Conservation (phyloP, 2,113 vertebrate genomes). For the Monopterus albus region DNA sequence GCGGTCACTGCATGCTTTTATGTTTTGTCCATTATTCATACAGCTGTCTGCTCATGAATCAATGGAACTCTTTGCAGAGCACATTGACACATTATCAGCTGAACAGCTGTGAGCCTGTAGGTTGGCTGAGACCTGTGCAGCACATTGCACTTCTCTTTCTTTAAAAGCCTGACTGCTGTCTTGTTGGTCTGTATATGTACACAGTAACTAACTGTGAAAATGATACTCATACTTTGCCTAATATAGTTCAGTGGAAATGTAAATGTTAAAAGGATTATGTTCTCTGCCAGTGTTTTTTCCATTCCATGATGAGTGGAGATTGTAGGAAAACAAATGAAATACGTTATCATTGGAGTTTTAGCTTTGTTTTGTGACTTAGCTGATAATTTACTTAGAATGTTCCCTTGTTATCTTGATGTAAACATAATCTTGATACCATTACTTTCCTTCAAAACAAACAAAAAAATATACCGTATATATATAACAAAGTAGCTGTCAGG, state of each 20-base stretch:
- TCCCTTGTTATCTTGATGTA: too few species aligned
- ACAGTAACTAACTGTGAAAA: too few species aligned
- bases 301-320: too few species aligned
- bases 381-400: background rate
- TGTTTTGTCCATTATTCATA: conserved; percentile 18
- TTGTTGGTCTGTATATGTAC: background rate
- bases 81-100: conserved; percentile 14
- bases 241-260: background rate
- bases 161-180: background rate
- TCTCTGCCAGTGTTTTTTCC: background rate
- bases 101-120: conserved; percentile 2
- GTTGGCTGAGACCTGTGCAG: background rate
- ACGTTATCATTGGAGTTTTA: background rate
- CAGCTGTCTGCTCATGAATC: background rate
- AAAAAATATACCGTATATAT: too few species aligned
- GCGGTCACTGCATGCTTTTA: background rate
- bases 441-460: too few species aligned
- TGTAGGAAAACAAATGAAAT: background rate
- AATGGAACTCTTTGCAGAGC: background rate
- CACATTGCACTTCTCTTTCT: background rate
- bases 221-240: too few species aligned
- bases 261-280: background rate
- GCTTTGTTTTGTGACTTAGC: background rate
- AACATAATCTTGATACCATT: too few species aligned
- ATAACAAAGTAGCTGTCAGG: background rate